Evolutionary conservation across 2,113 vertebrate species (phyloP), one percentile per base, ranked within the genome.

Genomic region (Salvator merianae): DNA sequence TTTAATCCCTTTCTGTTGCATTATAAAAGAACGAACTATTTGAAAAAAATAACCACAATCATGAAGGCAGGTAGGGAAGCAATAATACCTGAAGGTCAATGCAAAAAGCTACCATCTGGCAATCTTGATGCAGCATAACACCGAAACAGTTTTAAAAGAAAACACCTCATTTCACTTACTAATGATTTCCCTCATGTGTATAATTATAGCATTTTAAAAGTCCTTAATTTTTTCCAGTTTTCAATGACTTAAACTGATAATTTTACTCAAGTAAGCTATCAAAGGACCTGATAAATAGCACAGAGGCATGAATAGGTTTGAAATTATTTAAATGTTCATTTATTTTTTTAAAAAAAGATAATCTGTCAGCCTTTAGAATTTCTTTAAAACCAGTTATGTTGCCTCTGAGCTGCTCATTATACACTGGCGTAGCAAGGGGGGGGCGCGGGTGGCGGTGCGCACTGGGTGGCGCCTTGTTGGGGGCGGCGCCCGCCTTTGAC

Each of bases 61-160:
- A 53, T 74, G 34, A 74, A 73, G 70, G 72, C 36, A 69, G 55
- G 55, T 20, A 59, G 13, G 32, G 18, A 69, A 69, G 32, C 32
- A 69, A 69, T 34, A 69, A 77, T 34, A 77, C 82, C 71, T 91
- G 79, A 77, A 76, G 53, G 84, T 90, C 77, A 68, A 34, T 79
- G 63, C 47, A 69, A 90, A 92, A 90, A 94, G 84, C 84, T 82
- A 40, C 80, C 66, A 90, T 86, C 87, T 89, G 86, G 73, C 75
- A 90, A 77, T 83, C 66, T 83, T 82, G 28, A 20, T 89, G 53
- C n/a, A 66, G 53, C 68, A 55, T 75, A 90, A 80, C 38, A 79
- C 24, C 36, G 70, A 40, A 83, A n/a, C 71, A 63, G 14, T 79
- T 88, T 80, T 72, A 80, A 91, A 90, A 85, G 77, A 92, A 91